Base-by-base conservation (phyloP, 1,140 invertebrate species). In the Heliconius hermathena region DNA sequence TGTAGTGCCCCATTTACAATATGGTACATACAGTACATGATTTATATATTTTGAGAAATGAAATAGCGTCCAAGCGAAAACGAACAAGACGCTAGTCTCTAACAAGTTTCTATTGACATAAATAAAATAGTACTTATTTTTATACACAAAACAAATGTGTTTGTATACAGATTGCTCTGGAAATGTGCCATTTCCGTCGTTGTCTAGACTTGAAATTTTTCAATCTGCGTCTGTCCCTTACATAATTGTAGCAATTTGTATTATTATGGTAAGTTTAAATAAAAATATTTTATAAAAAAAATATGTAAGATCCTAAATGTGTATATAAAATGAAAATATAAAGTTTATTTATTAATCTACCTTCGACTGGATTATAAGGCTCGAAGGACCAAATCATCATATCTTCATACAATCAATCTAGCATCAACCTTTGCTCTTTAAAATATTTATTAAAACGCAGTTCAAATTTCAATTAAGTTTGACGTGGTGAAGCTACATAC, bases 101-200 rank as follows among this genome's bases (percentile, higher is more conserved):
- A 66, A 66, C 22, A 26, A 66, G 9, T 26, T 66, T 66, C 57
- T 66, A 26, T 66, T 11, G 22, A 66, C 57, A 66, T 66, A 66
- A 66, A 20, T n/a, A 57, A 22, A 57, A 20, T 57, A 57, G 22
- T 66, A 26, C 4, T 38, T 71, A 71, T 71, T 71, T 71, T 71
- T 71, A 66, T 66, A 26, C 22, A 66, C 57, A 66, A 66, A 66
- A 66, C 20, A 66, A 66, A 66, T 66, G 22, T 66, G 57, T 66
- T 66, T 66, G 57, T 71, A 71, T 38, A 71, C 71, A 71, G 36
- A 71, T 71, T 71, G 36, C 16, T 71, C 71, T 71, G 71, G 71
- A 71, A 38, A 71, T 71, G 33, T 71, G 71, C 71, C 71, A 71
- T 71, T 36, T 71, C 71, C 71, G 71, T 71, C 71, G 71, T 71